Base-by-base conservation (phyloP, 1,140 invertebrate genomes). In the Schmidtea mediterranea region DNA sequence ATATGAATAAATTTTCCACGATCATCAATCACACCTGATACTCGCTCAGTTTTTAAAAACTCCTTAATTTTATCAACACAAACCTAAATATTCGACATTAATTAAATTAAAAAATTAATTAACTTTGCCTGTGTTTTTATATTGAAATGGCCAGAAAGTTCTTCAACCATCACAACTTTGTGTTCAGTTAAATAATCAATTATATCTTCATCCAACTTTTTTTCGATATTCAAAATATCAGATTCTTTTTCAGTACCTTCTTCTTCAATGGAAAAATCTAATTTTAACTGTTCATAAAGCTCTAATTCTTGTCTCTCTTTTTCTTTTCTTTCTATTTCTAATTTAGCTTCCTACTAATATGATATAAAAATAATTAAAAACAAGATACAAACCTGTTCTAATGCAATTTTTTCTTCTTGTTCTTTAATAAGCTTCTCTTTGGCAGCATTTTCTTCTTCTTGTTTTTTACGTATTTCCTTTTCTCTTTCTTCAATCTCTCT, bases 1-100 rank as follows among this genome's bases (percentile, higher is more conserved):
- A 98, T 83, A 60, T 87, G 95, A 57, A 97, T 95, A 60, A 97
- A 98, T 68, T 98, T 97, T 21, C 92, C 92, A 55, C 90, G 72
- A 62, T 98, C 92, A 62, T 98, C 92, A 56, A 98, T 82, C 2
- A 98, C 89, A 12, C 92, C 92, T 57, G 66, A 62, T 41, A 74
- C 54, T 36, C 55, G 49, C 37, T 79, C 82, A 54, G 79, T 74
- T 5, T 73, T 67, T 57, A 87, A 77, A 23, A 98, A 69, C 41
- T 78, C 75, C 52, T 82, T 75, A 48, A 98, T 77, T 53, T 86
- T 73, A 48, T 69, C 57, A n/a, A 49, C 36, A 39, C 12, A 43
- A 5, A 19, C 22, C 15, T 49, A 2, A 19, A 15, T 39, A 39
- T 15, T 12, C 13, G 32, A 37, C 5, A 13, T 40, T 19, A 5